Conservation (phyloP, 2,888 invertebrate species). For the Meiosimyza decipiens region DNA sequence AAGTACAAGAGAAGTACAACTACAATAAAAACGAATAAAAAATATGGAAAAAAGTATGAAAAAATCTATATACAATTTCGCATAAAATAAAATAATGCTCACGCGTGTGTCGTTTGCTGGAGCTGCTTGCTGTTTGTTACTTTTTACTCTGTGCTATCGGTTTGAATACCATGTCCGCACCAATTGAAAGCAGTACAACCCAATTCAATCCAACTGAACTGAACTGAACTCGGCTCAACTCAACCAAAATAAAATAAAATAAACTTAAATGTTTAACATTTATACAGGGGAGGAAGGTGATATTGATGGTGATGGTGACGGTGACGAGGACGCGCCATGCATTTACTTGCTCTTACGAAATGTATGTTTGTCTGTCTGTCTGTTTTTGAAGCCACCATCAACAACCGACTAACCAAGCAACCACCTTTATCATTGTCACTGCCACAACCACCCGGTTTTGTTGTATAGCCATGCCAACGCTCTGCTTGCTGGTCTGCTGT, state of each 20-base stretch:
- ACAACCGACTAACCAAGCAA: background rate
- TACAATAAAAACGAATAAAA: no score
- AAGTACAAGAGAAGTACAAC: background rate
- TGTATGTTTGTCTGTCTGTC: background rate
- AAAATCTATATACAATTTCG: background rate
- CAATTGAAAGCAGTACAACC: background rate
- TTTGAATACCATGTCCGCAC: background rate
- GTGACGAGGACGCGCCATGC: background rate
- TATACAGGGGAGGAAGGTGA: slow-evolving; percentile 6
- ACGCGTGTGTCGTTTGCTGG: slow-evolving; percentile 1
- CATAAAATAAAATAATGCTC: slow-evolving; percentile 17
- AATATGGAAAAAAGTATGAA: background rate
- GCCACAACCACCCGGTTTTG: slow-evolving; percentile 13
- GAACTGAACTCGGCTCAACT: slow-evolving; percentile 7
- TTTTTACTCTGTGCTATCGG: no score
- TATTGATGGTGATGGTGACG: background rate
- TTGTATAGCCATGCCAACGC: background rate
- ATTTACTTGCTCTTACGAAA: background rate
- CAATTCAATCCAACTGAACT: background rate
- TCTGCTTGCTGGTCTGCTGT: background rate
- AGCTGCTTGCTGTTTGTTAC: background rate
- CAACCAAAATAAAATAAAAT: slow-evolving; percentile 3
- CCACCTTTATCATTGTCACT: no score
- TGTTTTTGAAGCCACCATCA: background rate
- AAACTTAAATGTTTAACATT: slow-evolving; percentile 22